Base-by-base conservation (phyloP, 2,113 vertebrate species). In the Embiotoca jacksoni region DNA sequence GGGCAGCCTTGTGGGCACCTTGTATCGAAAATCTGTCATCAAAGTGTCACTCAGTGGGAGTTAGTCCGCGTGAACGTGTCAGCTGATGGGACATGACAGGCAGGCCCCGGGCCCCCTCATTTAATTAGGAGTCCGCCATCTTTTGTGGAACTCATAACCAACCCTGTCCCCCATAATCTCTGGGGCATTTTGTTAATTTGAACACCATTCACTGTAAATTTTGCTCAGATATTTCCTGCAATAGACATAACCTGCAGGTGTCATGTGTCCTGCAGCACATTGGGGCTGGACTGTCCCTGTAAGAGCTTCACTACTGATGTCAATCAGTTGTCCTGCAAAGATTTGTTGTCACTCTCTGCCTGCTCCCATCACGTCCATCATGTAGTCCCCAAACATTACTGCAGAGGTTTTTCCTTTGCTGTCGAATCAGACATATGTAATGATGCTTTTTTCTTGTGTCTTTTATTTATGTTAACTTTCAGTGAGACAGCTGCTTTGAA, bases 71-170 rank as follows among this genome's bases (percentile, higher is more conserved):
- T 72, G 77, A 88, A 75, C 33, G 59, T 83, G 64, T 80, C 79
- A 53, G 70, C 79, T 88, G 83, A 88, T 81, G 55, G 56, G 63
- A 74, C 1, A 32, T 0, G 85, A 89, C 84, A 84, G 73, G 50
- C 36, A 58, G 33, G 69, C 80, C 73, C 56, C 2, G 68, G 83
- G 85, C 81, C 72, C 76, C 81, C 67, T 86, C 60, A 37, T 90
- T 84, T 88, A 83, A 90, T 91, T 85, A 86, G 77, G 64, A 73
- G 47, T 73, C 65, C 2, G 61, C 58, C 67, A 72, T 66, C 37
- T 73, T 91, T 88, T 72, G 36, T 87, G 74, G 16, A 62, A 39
- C 75, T 75, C 61, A 44, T 47, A 66, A 39, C 56, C 44, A 69
- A 85, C 63, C 68, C 63, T 52, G 66, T 63, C 81, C 67, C 31